A percentile compares a stretch with the other conserved stretches of the same genome.
phyloP scores from a whole-genome alignment of 2,113 vertebrate genomes.

The Corythaeola cristata region DNA sequence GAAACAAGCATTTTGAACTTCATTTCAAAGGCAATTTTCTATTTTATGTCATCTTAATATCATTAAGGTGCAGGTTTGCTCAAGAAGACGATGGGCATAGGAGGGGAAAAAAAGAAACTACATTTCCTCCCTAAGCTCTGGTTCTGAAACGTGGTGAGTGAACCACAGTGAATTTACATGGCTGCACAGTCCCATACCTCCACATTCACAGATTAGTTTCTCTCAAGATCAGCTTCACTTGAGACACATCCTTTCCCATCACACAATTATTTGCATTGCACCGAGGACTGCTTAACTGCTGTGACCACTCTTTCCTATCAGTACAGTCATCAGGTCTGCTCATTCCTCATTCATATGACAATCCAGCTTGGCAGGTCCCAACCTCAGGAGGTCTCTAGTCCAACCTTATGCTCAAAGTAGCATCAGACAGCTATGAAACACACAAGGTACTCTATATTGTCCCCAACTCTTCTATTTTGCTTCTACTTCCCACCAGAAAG shows the following conservation, averaged over 20 bases:
- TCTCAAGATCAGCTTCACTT: background rate
- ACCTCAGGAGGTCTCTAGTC: background rate
- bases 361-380: background rate
- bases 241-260: background rate
- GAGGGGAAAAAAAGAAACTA: background rate
- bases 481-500: background rate
- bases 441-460: fast-evolving
- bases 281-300: background rate
- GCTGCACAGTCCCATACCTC: background rate
- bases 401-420: background rate
- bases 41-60: background rate
- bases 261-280: background rate
- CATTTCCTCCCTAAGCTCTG: background rate
- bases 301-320: fast-evolving
- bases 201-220: background rate
- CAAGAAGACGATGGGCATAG: background rate
- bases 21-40: background rate
- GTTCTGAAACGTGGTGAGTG: background rate
- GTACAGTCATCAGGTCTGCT: background rate
- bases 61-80: background rate
- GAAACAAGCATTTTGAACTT: background rate
- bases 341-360: background rate
- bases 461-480: background rate
- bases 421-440: background rate
- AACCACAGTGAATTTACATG: background rate